Evolutionary conservation across 1,140 invertebrate genomes (phyloP).

Genomic region (Panulirus ornatus): DNA sequence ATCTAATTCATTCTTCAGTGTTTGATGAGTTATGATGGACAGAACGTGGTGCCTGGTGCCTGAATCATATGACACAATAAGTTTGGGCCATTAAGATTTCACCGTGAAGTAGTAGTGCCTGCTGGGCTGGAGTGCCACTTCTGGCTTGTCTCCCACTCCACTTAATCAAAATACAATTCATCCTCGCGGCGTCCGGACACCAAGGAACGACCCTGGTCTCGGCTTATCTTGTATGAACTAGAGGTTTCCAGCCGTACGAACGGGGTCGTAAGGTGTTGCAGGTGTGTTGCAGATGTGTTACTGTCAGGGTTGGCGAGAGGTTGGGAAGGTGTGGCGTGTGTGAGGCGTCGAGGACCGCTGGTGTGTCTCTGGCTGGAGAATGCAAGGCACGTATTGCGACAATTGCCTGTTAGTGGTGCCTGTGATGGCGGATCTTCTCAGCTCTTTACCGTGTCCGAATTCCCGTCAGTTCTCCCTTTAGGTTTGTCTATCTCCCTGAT

Average conservation of each 20-base stretch:
- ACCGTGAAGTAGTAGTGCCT: slow-evolving; percentile 31
- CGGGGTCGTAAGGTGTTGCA: background rate
- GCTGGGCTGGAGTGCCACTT: slow-evolving; percentile 20
- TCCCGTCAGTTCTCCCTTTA: background rate
- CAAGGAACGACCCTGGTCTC: slow-evolving; percentile 12
- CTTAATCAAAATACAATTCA: slow-evolving; percentile 70
- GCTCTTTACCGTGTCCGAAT: slow-evolving; percentile 64
- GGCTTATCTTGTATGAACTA: background rate
- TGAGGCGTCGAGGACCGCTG: background rate
- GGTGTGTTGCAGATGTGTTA: background rate
- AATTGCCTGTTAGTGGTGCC: slow-evolving; percentile 54
- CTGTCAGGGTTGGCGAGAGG: background rate
- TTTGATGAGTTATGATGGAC: too few species aligned
- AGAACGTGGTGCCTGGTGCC: too few species aligned
- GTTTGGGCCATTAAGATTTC: slow-evolving; percentile 54
- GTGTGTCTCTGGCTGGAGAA: background rate
- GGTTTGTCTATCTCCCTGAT: background rate
- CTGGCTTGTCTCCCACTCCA: slow-evolving; percentile 61
- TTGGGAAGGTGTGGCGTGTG: too few species aligned
- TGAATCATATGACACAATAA: too few species aligned
- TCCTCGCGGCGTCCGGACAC: slow-evolving; percentile 32
- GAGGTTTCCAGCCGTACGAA: background rate
- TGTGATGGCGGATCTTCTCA: slow-evolving; percentile 58
- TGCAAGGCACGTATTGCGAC: slow-evolving; percentile 26
- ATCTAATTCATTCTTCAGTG: too few species aligned